phyloP scores from a whole-genome alignment of 23 tunicate genomes.

The Ascidia mentula region DNA sequence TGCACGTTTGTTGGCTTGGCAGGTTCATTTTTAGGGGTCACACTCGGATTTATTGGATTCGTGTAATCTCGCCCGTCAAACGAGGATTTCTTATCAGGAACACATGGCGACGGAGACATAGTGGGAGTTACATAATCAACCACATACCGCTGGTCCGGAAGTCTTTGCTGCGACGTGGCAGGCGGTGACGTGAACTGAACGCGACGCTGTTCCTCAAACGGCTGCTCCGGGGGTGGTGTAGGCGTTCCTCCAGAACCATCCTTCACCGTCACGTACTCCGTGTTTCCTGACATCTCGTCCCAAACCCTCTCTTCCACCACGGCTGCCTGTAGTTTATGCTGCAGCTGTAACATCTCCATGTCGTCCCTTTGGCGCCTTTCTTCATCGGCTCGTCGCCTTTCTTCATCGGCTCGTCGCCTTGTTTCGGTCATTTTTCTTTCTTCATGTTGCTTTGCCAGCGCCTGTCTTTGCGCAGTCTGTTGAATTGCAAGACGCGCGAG shows the following conservation, averaged over 20 bases:
- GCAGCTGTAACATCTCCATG: not conserved
- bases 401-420: too few relatives aligned
- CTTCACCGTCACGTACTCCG: not conserved
- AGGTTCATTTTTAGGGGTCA: not conserved
- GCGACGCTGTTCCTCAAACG: slow-evolving; percentile 2
- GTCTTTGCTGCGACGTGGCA: slow-evolving; percentile 3
- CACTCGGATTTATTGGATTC: not conserved
- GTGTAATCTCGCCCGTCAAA: not conserved
- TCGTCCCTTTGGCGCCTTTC: too few relatives aligned
- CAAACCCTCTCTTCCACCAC: slow-evolving; percentile 4
- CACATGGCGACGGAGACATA: not conserved
- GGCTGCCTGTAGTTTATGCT: not conserved
- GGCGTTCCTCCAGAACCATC: not conserved
- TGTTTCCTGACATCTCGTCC: slow-evolving; percentile 11
- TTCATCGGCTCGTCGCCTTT: too few relatives aligned
- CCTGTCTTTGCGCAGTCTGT: slow-evolving; percentile 2
- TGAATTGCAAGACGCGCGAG: not conserved
- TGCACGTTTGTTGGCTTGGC: not conserved
- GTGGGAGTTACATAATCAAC: not conserved
- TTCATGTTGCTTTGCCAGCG: not conserved
- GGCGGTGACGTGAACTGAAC: slow-evolving; percentile 1
- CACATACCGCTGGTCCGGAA: slow-evolving; percentile 12
- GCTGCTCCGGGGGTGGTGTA: not conserved
- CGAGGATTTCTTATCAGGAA: not conserved
- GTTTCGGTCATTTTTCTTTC: not conserved